These are phyloP conservation scores for Cathartes aura DNA, from an alignment of 2,113 vertebrate genomes.

Conservation along the genomic window DNA sequence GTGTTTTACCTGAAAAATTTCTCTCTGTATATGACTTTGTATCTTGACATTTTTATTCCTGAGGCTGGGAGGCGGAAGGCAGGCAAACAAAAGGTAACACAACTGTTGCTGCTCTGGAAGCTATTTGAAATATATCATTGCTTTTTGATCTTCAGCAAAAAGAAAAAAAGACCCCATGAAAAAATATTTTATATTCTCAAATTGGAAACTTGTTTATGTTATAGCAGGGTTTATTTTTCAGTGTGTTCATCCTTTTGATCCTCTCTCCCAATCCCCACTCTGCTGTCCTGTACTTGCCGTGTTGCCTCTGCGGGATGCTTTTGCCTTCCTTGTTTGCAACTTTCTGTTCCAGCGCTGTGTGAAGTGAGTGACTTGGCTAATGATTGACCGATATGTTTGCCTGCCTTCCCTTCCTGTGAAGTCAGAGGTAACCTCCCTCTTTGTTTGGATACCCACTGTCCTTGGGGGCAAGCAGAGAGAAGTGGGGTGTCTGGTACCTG, in stretches of 20 bases:
- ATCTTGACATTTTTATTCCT: not conserved
- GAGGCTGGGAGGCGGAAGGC: not conserved
- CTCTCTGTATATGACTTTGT: rapidly evolving
- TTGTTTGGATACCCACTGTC: not conserved
- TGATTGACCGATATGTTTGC: rapidly evolving
- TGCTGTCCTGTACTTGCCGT: not conserved
- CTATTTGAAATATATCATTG: not conserved
- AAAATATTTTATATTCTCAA: not conserved
- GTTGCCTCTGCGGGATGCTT: not conserved
- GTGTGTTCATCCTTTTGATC: not conserved
- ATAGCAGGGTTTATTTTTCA: not conserved
- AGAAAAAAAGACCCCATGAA: not conserved
- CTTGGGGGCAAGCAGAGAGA: not conserved
- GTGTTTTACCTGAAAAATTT: not conserved
- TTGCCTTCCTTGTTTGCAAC: not conserved
- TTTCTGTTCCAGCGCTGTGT: not conserved
- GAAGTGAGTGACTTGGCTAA: not conserved
- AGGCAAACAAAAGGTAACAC: not conserved
- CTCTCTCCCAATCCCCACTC: too few relatives aligned
- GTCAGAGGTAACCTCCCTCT: not conserved
- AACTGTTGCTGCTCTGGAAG: not conserved
- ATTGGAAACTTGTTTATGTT: not conserved
- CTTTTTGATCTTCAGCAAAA: not conserved
- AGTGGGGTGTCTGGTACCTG: not conserved
- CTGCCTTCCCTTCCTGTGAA: not conserved